These are phyloP conservation scores for Lineus longissimus DNA, from an alignment of 1,140 invertebrate genomes.

Conservation along the genomic window DNA sequence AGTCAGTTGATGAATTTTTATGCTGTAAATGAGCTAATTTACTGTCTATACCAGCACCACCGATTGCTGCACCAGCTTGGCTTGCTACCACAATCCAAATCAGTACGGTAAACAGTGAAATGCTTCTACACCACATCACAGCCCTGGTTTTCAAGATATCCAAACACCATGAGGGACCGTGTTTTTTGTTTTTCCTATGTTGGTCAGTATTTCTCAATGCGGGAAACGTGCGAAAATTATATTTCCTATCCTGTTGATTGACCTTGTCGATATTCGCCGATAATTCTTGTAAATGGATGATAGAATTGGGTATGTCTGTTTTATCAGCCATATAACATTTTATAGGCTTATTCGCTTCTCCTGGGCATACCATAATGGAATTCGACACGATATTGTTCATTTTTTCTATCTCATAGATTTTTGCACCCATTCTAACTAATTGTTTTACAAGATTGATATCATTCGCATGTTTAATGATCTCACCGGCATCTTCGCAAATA, in stretches of 20 bases:
- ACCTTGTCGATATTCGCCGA: background rate
- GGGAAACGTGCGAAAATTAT: background rate
- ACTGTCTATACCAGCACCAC: background rate
- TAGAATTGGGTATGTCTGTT: conserved; percentile 2
- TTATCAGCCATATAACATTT: conserved; percentile 6
- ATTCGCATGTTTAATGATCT: conserved; percentile 3
- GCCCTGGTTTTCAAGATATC: background rate
- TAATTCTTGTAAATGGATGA: conserved; percentile 6
- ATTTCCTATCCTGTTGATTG: background rate
- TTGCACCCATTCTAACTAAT: conserved; percentile 1
- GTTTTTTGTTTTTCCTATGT: background rate
- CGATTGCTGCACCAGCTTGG: conserved; percentile 1
- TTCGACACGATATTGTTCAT: background rate
- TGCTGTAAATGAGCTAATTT: background rate
- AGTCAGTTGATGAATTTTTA: background rate
- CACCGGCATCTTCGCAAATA: conserved; percentile 1
- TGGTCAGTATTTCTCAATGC: background rate
- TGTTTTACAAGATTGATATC: conserved; percentile 4
- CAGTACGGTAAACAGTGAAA: conserved; percentile 2
- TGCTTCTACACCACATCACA: background rate
- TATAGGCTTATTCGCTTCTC: background rate
- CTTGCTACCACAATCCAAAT: conserved; percentile 7
- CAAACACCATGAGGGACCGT: conserved; percentile 5
- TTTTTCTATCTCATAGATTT: conserved; percentile 7
- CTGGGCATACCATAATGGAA: conserved; percentile 4